A percentile compares a stretch with the other conserved stretches of the same genome.
These are phyloP conservation scores for Lepilemur ruficaudatus DNA, from an alignment of 2,797 vertebrate genomes.

Conservation along the genomic window DNA sequence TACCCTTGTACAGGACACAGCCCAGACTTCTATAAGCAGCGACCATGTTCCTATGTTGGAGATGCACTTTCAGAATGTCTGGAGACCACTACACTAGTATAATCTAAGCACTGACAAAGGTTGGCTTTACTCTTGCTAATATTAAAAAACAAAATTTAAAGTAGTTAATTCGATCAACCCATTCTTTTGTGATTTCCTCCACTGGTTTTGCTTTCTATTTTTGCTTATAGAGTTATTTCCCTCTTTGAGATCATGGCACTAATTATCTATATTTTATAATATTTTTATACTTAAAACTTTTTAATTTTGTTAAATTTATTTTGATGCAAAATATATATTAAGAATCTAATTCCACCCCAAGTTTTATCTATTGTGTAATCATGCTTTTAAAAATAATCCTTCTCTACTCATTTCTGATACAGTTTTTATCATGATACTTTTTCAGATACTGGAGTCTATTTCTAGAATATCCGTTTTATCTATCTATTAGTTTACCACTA, in stretches of 20 bases:
- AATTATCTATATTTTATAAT: background rate
- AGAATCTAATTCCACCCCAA: background rate
- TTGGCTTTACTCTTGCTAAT: background rate
- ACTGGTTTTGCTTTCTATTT: background rate
- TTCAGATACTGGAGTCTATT: background rate
- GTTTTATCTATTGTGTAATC: background rate
- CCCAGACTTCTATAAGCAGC: too few relatives aligned
- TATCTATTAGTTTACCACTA: background rate
- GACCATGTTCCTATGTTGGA: accelerated
- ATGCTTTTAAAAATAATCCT: background rate
- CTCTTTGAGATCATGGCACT: background rate
- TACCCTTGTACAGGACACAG: background rate
- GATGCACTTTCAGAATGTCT: background rate
- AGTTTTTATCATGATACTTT: background rate
- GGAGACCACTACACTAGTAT: background rate
- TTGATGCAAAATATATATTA: background rate
- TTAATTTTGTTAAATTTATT: background rate
- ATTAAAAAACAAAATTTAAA: constrained; percentile 11
- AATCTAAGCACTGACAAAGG: background rate
- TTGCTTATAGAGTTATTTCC: background rate
- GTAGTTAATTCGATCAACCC: background rate
- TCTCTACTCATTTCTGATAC: background rate
- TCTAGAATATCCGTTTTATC: background rate
- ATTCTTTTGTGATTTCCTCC: background rate
- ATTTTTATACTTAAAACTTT: background rate